Base-by-base conservation (phyloP, 2,888 invertebrate genomes). In the Cybosia mesomella region DNA sequence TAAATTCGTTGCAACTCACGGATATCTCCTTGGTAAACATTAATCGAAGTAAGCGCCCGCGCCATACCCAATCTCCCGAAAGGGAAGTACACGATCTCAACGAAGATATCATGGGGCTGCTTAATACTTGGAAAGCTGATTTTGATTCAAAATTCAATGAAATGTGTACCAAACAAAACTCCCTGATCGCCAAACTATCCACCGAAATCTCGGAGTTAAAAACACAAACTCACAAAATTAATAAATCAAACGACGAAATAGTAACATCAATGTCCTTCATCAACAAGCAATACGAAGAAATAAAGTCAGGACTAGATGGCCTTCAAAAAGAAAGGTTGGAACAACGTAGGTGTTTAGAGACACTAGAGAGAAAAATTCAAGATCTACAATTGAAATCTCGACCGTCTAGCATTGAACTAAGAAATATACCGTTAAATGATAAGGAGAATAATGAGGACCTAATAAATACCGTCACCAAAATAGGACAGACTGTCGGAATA, bases 221-320 rank as follows among this genome's bases (percentile, higher is more conserved):
- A n/a, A n/a, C n/a, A n/a, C n/a, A n/a, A n/a, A n/a, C n/a, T n/a
- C n/a, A n/a, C n/a, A n/a, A n/a, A n/a, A n/a, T n/a, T n/a, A n/a
- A n/a, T n/a, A n/a, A n/a, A n/a, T n/a, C n/a, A n/a, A n/a, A n/a
- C n/a, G n/a, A 60, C 11, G 64, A 68, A 24, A 60, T 68, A 4
- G 24, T 58, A 8, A 32, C 57, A 28, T 61, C 69, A 0, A 69
- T 69, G 36, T 10, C 53, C n/a, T 65, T 69, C n/a, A 57, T 69
- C 22, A 65, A 65, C 58, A 54, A 58, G 32, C 24, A 69, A 43
- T 65, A 61, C 53, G 69, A 68, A 55, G 64, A 64, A 2, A 55
- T 68, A 39, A 68, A 49, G 43, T 43, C 55, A 10, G 62, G 61
- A 34, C 13, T 69, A 2, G 69, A 62, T 5, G 24, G 28, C 18